Conservation (phyloP, 2,797 vertebrate genomes). For the Chelmon rostratus region DNA sequence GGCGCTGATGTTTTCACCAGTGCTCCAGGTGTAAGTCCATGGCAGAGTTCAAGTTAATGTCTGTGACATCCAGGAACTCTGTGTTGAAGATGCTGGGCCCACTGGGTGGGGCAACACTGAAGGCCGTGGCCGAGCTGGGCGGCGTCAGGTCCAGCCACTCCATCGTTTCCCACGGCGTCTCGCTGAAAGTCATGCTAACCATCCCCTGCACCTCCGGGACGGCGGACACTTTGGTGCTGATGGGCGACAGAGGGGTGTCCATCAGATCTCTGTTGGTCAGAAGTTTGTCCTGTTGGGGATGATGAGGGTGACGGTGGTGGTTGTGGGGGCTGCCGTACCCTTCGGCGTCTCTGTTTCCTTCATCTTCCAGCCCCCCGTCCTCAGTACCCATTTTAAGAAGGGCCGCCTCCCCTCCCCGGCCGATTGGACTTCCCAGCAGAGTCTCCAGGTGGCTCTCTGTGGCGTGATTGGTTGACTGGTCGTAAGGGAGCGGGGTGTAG, state of each 20-base stretch:
- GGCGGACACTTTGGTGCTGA: conserved; percentile 88
- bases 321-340: conserved; percentile 86
- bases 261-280: conserved; percentile 90
- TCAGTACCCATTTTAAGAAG: conserved; percentile 90
- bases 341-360: conserved; percentile 80
- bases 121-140: conserved; percentile 90
- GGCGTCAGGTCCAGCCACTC: conserved; percentile 98
- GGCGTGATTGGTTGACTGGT: conserved; percentile 85
- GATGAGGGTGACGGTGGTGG: conserved; percentile 80
- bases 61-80: conserved; percentile 96
- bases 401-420: conserved; percentile 86
- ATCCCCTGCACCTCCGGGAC: conserved; percentile 82
- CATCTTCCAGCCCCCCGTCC: conserved; percentile 88
- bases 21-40: conserved; percentile 98
- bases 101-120: conserved; percentile 86
- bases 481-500: conserved; percentile 86
- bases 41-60: conserved; percentile 95
- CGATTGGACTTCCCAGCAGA: conserved; percentile 89
- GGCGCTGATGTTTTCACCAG: conserved; percentile 86
- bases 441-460: conserved; percentile 90
- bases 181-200: conserved; percentile 93
- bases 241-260: conserved; percentile 91
- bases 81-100: conserved; percentile 96
- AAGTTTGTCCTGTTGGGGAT: conserved; percentile 87
- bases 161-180: conserved; percentile 98